Evolutionary conservation across 2,888 invertebrate genomes (phyloP).

Genomic region (Euzophera pinguis): DNA sequence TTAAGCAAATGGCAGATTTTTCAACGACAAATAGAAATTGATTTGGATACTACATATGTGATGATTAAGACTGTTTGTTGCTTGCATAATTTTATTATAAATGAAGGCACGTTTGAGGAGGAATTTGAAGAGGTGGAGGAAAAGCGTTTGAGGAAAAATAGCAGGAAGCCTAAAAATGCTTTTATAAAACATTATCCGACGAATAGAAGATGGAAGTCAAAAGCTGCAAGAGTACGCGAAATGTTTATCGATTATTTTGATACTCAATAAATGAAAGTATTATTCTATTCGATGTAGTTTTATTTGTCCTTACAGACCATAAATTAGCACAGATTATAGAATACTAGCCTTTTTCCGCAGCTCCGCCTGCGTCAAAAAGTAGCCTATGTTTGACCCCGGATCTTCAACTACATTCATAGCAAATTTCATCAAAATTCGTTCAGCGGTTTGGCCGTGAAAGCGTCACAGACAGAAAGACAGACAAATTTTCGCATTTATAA

Average conservation of each 20-base stretch:
- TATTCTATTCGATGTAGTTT: background rate
- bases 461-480: no score
- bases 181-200: background rate
- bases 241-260: constrained; percentile 15
- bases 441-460: no score
- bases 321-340: no score
- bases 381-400: no score
- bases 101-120: background rate
- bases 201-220: background rate
- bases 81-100: background rate
- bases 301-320: background rate
- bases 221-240: background rate
- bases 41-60: background rate
- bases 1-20: background rate
- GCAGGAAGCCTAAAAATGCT: background rate
- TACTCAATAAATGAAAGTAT: background rate
- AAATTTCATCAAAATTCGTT: no score
- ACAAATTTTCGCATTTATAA: no score
- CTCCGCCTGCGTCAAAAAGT: no score
- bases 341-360: no score
- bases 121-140: background rate
- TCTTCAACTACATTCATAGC: no score
- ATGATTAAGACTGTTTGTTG: background rate
- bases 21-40: background rate
- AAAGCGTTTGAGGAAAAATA: background rate